Conservation (phyloP, 2,113 vertebrate species). For the Spilogale gracilis region DNA sequence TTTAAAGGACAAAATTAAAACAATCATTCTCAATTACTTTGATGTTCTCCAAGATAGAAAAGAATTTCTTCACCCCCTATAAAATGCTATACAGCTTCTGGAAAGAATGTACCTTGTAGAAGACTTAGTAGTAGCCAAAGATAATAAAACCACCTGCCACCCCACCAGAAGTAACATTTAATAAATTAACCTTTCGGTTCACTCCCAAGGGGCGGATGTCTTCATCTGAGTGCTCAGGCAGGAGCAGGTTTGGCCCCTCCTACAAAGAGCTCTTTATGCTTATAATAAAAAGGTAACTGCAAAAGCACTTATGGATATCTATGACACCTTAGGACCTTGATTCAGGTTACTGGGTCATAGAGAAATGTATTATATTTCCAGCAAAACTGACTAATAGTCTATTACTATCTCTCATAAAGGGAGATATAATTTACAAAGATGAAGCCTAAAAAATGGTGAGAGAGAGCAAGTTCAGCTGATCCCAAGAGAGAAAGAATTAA, state of each 20-base stretch:
- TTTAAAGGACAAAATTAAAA: constrained; percentile 75
- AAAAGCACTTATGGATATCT: not conserved
- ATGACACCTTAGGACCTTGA: not conserved
- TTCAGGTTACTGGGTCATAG: not conserved
- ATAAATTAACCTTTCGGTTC: not conserved
- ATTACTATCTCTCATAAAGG: not conserved
- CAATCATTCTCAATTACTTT: constrained; percentile 66
- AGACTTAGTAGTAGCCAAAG: constrained; percentile 1
- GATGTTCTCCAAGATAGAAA: constrained; percentile 66
- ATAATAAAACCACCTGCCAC: constrained; percentile 59
- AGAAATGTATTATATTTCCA: not conserved
- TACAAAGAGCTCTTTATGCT: not conserved
- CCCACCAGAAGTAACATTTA: not conserved
- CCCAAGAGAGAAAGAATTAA: not conserved
- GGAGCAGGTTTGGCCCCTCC: not conserved
- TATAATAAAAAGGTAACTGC: not conserved
- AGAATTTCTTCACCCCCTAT: constrained; percentile 29
- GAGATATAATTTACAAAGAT: not conserved
- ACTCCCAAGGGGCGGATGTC: not conserved
- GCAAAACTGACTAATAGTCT: not conserved
- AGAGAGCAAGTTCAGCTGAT: not conserved
- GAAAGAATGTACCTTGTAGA: constrained; percentile 41
- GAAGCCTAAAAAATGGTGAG: not conserved
- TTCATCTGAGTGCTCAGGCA: not conserved
- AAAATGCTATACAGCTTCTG: constrained; percentile 53